A percentile compares a stretch with the other conserved stretches of the same genome.
Conservation (phyloP, 2,888 invertebrate genomes). For the Diaperis boleti region DNA sequence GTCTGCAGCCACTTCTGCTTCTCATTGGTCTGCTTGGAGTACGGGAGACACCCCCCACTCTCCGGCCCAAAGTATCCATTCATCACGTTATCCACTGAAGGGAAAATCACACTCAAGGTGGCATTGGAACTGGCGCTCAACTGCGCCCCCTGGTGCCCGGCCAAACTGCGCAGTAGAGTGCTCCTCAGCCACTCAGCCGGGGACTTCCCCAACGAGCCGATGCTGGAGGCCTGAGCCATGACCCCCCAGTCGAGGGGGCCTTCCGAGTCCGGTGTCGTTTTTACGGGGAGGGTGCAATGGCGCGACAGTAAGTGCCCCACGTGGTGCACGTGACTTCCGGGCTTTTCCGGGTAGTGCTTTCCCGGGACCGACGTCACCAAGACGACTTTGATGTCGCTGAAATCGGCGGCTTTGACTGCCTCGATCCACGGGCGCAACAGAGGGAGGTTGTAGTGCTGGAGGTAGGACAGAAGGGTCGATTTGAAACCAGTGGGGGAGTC, state of each 20-base stretch:
- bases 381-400: slow-evolving; percentile 85
- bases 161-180: slow-evolving; percentile 77
- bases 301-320: slow-evolving; percentile 73
- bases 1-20: slow-evolving; percentile 88
- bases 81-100: slow-evolving; percentile 85
- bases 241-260: slow-evolving; percentile 67
- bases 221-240: slow-evolving; percentile 90
- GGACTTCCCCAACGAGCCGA: slow-evolving; percentile 85
- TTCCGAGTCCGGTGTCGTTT: slow-evolving; percentile 59
- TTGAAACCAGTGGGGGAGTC: slow-evolving; percentile 91
- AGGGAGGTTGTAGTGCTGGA: slow-evolving; percentile 79
- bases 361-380: slow-evolving; percentile 90
- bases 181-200: slow-evolving; percentile 81
- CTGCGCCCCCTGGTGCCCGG: slow-evolving; percentile 69
- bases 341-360: slow-evolving; percentile 69
- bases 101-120: slow-evolving; percentile 76
- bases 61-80: slow-evolving; percentile 85
- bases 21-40: slow-evolving; percentile 75
- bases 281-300: slow-evolving; percentile 49
- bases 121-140: slow-evolving; percentile 70
- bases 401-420: slow-evolving; percentile 82
- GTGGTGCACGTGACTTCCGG: slow-evolving; percentile 68
- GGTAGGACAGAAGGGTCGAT: slow-evolving; percentile 79
- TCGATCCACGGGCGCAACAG: slow-evolving; percentile 80
- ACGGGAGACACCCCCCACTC: slow-evolving; percentile 92